Conservation (phyloP, 2,797 vertebrate genomes). For the Mastacembelus armatus region DNA sequence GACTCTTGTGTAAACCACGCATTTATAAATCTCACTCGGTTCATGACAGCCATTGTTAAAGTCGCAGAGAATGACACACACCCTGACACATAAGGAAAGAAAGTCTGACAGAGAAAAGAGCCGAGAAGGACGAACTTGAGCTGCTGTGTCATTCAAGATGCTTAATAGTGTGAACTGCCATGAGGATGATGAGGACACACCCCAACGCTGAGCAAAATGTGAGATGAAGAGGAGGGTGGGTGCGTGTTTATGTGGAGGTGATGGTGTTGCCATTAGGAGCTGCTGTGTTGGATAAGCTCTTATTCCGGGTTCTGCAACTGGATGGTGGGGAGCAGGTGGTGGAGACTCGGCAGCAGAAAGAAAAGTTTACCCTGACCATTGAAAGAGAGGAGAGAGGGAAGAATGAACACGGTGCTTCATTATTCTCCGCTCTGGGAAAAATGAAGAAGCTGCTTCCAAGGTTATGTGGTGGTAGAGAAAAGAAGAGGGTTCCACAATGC, state of each 20-base stretch:
- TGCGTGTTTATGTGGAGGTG: neutral
- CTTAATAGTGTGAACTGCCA: neutral
- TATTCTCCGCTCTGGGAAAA: constrained; percentile 39
- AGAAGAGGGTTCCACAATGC: constrained; percentile 32
- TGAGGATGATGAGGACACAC: neutral
- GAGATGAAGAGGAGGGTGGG: neutral
- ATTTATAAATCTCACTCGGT: constrained; percentile 36
- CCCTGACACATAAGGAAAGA: constrained; percentile 13
- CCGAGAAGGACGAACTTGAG: constrained; percentile 9
- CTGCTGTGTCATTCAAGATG: neutral
- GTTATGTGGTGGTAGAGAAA: constrained; percentile 49
- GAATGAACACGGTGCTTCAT: constrained; percentile 32
- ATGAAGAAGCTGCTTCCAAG: constrained; percentile 58
- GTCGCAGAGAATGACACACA: constrained; percentile 7
- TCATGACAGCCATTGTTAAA: constrained; percentile 38
- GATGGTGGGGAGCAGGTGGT: constrained; percentile 69
- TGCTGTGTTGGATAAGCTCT: constrained; percentile 51
- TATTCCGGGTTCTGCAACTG: constrained; percentile 41
- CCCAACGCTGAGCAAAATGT: constrained; percentile 1
- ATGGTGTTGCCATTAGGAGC: constrained; percentile 19
- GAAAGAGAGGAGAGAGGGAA: constrained; percentile 29
- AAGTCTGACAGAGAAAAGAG: neutral
- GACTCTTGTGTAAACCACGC: constrained; percentile 40
- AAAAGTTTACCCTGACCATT: constrained; percentile 41
- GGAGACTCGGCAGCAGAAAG: constrained; percentile 36